Conservation (phyloP, 30 jellyfish, hydroid and myxozoan genomes). For the Hydractinia symbiolongicarpus region DNA sequence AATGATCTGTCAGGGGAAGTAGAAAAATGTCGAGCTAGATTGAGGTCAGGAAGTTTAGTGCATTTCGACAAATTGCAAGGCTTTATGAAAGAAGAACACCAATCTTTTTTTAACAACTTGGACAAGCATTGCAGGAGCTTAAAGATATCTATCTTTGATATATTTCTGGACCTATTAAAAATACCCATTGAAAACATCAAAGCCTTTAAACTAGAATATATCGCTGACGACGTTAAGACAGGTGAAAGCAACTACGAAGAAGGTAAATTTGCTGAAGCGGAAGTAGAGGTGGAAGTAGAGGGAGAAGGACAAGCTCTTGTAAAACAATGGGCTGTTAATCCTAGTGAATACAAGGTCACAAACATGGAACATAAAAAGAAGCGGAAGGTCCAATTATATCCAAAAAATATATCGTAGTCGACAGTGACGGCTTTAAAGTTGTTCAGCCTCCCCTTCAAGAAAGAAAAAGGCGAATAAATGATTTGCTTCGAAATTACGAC, state of each 20-base stretch:
- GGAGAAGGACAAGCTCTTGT: conserved; percentile 68
- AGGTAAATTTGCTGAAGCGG: neutral
- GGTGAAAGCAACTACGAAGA: neutral
- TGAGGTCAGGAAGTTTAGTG: conserved; percentile 5
- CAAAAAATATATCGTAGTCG: neutral
- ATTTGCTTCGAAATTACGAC: conserved; percentile 12
- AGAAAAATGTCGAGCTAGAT: neutral
- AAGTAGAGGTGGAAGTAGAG: conserved; percentile 30
- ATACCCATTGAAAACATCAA: neutral
- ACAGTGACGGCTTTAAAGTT: conserved; percentile 38
- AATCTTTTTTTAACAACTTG: neutral
- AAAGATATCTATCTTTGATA: conserved; percentile 19
- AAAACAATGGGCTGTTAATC: conserved; percentile 58
- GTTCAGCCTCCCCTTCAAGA: conserved; percentile 32
- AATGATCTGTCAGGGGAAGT: neutral
- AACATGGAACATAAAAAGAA: neutral
- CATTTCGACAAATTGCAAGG: neutral
- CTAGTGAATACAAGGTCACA: neutral
- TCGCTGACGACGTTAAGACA: neutral
- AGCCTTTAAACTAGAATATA: neutral
- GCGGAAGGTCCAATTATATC: neutral
- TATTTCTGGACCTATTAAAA: neutral
- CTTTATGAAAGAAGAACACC: neutral
- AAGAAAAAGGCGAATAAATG: conserved; percentile 23
- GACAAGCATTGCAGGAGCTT: neutral